phyloP scores from a whole-genome alignment of 2,888 invertebrate genomes.

The Ochropacha duplaris region DNA sequence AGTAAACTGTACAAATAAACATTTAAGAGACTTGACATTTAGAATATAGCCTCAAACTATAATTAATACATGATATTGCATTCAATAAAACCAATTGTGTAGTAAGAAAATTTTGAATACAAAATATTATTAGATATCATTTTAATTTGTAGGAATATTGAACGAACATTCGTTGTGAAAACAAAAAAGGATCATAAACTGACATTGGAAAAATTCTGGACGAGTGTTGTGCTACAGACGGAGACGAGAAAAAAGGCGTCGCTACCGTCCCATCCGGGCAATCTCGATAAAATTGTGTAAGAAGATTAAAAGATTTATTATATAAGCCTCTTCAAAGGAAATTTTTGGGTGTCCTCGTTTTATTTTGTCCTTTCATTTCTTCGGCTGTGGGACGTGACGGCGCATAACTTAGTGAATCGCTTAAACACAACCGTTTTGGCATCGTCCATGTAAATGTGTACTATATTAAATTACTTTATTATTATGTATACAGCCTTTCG shows the following conservation, averaged over 20 bases:
- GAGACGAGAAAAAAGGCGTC: slow-evolving; percentile 32
- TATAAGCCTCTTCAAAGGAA: slow-evolving; percentile 73
- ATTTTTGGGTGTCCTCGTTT: slow-evolving; percentile 71
- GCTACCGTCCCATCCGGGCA: slow-evolving; percentile 46
- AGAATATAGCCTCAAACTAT: no score
- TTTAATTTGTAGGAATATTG: slow-evolving; percentile 21
- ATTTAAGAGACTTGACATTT: no score
- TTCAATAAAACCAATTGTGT: no score
- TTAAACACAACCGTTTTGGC: slow-evolving; percentile 43
- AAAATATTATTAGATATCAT: no score
- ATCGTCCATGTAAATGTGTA: slow-evolving; percentile 59
- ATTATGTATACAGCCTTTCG: background rate
- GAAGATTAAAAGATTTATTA: slow-evolving; percentile 80
- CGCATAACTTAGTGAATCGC: slow-evolving; percentile 55
- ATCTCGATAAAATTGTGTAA: slow-evolving; percentile 79
- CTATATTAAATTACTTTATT: slow-evolving; percentile 18
- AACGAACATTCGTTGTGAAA: slow-evolving; percentile 41
- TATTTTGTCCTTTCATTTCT: slow-evolving; percentile 67
- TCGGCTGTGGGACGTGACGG: slow-evolving; percentile 58
- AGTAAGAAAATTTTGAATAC: no score
- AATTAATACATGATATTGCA: no score
- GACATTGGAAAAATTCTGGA: slow-evolving; percentile 44
- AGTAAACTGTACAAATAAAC: no score
- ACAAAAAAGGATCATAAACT: slow-evolving; percentile 37
- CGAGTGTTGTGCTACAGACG: slow-evolving; percentile 15